Evolutionary conservation across 1,140 invertebrate species (phyloP), one percentile per base, ranked within the genome.

Genomic region (Drosophila burlai): DNA sequence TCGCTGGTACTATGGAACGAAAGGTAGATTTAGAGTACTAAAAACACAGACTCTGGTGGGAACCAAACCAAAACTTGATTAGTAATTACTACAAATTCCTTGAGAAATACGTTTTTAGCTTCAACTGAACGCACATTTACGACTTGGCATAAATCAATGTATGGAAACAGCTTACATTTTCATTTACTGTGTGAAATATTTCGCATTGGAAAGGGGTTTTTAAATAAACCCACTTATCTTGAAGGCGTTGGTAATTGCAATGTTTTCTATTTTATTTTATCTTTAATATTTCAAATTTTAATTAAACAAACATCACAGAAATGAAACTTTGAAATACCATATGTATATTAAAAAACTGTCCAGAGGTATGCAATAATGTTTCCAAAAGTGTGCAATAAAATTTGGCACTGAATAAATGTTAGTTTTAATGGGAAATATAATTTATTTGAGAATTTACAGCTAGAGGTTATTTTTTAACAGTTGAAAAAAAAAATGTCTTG

Each of bases 1-100:
- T n/a, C 21, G 15, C 10, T 4, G 54, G 36, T 45, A 87, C 83
- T 45, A 54, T 86, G 84, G 80, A 31, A 42, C 55, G 26, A 52
- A 76, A 54, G 46, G 10, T 42, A 11, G 11, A 21, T n/a, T 61
- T 4, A 13, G 16, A 36, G 46, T 15, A 11, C 16, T 52, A 29
- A 68, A 64, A 58, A 26, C 18, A 21, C 2, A 1, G 18, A 31
- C 31, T 38, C 13, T 31, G 45, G 67, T 71, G 67, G 62, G 62
- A 67, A 67, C 54, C 54, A 57, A 40, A 40, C 36, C 2, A 55
- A 38, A 67, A 7, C 36, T 18, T 71, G 55, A 67, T 71, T 46
- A 67, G 31, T 38, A 43, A 24, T 69, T 46, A 71, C 40, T 38
- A 21, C 5, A 52, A 69, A 54, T 54, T 54, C 31, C 40, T 21